phyloP scores from a whole-genome alignment of 1,140 invertebrate species.

The Chelonus insularis region DNA sequence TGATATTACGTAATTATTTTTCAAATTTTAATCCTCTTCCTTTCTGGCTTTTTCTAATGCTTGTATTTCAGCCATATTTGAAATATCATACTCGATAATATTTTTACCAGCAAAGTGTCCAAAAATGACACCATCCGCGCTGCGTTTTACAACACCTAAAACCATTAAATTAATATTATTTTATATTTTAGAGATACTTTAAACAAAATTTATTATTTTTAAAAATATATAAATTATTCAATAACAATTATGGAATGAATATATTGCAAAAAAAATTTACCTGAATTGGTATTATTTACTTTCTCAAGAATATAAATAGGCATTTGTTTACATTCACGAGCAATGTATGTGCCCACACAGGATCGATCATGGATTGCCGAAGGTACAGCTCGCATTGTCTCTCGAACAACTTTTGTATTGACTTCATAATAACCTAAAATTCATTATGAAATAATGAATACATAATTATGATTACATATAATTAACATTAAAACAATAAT shows the following conservation, averaged over 20 bases:
- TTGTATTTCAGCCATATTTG: conserved; percentile 67
- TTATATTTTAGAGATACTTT: too few relatives aligned
- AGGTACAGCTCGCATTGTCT: conserved; percentile 75
- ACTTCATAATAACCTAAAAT: conserved; percentile 78
- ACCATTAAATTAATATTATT: conserved; percentile 14
- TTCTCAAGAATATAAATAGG: conserved; percentile 77
- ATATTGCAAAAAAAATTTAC: conserved; percentile 28
- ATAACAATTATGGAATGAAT: too few relatives aligned
- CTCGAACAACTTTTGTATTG: conserved; percentile 74
- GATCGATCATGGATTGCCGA: conserved; percentile 72
- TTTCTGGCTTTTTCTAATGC: conserved; percentile 26
- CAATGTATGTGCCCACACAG: conserved; percentile 70
- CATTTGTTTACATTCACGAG: conserved; percentile 69
- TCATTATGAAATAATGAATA: background rate
- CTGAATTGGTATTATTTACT: conserved; percentile 44
- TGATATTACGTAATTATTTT: conserved; percentile 21
- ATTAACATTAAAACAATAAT: too few relatives aligned
- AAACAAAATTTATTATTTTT: too few relatives aligned
- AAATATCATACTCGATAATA: conserved; percentile 72
- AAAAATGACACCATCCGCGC: conserved; percentile 66
- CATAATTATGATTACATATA: too few relatives aligned
- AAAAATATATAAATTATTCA: too few relatives aligned
- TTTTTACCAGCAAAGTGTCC: conserved; percentile 76
- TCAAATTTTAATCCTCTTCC: background rate
- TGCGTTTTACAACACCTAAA: conserved; percentile 69